These are phyloP conservation scores for Ursus arctos DNA, from an alignment of 2,113 vertebrate genomes.

Conservation along the genomic window DNA sequence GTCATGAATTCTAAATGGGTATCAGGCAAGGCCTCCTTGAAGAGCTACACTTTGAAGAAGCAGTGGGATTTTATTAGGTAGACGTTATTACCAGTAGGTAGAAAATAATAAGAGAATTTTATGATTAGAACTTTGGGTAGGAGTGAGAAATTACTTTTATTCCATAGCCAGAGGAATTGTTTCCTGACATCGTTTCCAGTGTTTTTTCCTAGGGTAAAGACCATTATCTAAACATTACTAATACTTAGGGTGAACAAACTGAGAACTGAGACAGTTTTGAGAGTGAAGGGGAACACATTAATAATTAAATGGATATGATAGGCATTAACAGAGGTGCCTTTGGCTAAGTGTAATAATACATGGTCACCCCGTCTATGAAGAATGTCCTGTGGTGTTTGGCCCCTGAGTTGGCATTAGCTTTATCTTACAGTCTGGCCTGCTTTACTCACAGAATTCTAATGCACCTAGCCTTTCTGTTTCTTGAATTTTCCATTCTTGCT, in stretches of 20 bases:
- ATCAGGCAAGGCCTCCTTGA: background rate
- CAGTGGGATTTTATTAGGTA: constrained; percentile 2
- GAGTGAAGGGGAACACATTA: background rate
- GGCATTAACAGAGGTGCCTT: background rate
- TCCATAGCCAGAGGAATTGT: background rate
- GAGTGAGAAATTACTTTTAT: background rate
- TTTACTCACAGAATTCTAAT: background rate
- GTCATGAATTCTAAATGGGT: background rate
- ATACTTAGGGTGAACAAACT: background rate
- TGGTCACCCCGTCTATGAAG: background rate
- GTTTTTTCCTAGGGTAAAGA: background rate
- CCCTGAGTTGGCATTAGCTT: background rate
- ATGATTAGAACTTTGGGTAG: background rate
- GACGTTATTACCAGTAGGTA: background rate
- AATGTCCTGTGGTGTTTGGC: background rate
- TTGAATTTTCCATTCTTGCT: background rate
- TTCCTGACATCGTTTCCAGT: background rate
- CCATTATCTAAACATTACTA: background rate
- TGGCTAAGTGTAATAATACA: background rate
- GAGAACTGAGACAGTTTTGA: background rate
- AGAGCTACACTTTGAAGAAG: background rate
- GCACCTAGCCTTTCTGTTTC: background rate
- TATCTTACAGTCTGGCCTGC: background rate
- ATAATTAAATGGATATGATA: background rate
- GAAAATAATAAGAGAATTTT: background rate